Evolutionary conservation across 2,888 invertebrate species (phyloP).

Genomic region (Choristoneura rosaceana): DNA sequence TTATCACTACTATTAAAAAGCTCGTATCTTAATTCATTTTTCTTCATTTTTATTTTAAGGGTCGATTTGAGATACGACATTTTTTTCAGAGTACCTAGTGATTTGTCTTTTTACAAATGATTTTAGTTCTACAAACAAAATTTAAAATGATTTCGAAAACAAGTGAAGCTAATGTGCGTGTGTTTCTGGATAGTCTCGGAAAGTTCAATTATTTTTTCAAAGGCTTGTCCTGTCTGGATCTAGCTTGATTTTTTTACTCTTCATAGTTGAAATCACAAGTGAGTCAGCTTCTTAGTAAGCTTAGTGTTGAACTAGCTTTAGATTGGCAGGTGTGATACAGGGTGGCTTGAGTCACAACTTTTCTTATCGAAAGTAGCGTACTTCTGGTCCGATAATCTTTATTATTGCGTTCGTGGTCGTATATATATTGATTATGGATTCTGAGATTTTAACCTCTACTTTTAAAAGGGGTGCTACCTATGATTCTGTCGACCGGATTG

Average conservation of each 20-base stretch:
- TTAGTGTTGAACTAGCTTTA: slow-evolving; percentile 1
- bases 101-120: too few species aligned
- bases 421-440: background rate
- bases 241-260: background rate
- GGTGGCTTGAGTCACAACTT: slow-evolving; percentile 14
- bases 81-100: too few species aligned
- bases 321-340: slow-evolving; percentile 4
- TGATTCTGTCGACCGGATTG: too few species aligned
- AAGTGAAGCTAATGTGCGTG: too few species aligned
- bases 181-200: too few species aligned
- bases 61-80: too few species aligned
- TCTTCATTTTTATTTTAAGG: too few species aligned
- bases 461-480: background rate
- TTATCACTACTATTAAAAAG: too few species aligned
- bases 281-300: slow-evolving; percentile 36
- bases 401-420: background rate
- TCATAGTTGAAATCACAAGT: slow-evolving; percentile 6
- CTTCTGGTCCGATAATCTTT: background rate
- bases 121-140: too few species aligned
- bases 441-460: background rate
- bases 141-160: too few species aligned
- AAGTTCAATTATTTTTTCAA: background rate
- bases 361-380: background rate
- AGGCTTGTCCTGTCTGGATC: background rate
- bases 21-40: too few species aligned